These are phyloP conservation scores for Proisotoma minuta DNA, from an alignment of 2,888 invertebrate genomes.

Conservation along the genomic window DNA sequence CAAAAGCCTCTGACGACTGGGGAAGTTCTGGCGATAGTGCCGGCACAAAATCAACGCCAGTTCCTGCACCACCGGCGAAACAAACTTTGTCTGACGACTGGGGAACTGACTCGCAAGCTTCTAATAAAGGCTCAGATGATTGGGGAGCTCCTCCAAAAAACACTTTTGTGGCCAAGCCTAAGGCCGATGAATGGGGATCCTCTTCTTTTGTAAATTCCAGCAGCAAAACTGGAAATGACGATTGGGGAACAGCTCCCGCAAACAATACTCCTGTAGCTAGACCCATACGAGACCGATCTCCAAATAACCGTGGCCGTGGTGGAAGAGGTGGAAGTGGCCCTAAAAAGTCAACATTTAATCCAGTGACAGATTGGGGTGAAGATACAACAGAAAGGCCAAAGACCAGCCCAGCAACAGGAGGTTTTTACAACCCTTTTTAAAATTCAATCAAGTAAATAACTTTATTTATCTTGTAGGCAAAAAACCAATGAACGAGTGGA, in stretches of 20 bases:
- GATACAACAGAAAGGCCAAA: too few relatives aligned
- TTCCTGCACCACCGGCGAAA: too few relatives aligned
- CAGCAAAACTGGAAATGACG: too few relatives aligned
- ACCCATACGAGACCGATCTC: not conserved
- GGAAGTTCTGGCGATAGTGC: too few relatives aligned
- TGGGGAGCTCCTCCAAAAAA: not conserved
- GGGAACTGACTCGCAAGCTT: not conserved
- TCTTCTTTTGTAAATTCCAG: too few relatives aligned
- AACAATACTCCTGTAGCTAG: not conserved
- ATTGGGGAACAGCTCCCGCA: slow-evolving; percentile 5
- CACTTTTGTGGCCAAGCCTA: not conserved
- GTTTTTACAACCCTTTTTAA: too few relatives aligned
- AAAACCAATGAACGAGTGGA: slow-evolving; percentile 15
- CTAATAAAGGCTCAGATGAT: not conserved
- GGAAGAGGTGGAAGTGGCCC: not conserved
- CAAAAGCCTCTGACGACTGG: not conserved
- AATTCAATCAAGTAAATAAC: too few relatives aligned
- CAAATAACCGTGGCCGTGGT: not conserved
- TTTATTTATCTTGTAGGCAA: not conserved
- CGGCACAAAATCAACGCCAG: too few relatives aligned
- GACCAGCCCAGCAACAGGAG: too few relatives aligned
- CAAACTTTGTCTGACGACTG: not conserved
- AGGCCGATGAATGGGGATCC: not conserved
- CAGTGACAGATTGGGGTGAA: not conserved
- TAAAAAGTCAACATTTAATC: too few relatives aligned